phyloP scores from a whole-genome alignment of 2,113 vertebrate species.

The Cyanocitta stelleri region DNA sequence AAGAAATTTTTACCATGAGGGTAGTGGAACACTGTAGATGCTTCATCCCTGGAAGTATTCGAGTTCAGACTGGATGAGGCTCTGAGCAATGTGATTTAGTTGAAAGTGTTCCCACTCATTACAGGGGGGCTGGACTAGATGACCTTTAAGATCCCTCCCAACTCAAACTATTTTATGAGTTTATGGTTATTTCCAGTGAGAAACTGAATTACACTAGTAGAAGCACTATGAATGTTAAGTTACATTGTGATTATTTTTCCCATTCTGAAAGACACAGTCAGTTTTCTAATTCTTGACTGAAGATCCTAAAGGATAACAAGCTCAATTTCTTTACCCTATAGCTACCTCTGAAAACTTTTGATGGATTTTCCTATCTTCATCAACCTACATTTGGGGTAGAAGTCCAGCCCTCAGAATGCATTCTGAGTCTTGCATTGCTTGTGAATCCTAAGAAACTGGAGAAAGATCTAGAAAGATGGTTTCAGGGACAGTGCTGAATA shows the following conservation, averaged over 20 bases:
- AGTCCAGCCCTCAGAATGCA: background rate
- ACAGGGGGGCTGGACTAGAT: background rate
- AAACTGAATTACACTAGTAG: background rate
- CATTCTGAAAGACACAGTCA: background rate
- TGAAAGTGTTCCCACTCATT: background rate
- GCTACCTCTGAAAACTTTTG: background rate
- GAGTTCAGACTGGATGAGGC: rapidly evolving
- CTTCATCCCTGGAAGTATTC: background rate
- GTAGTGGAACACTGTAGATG: background rate
- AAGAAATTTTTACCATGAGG: background rate
- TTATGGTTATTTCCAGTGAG: background rate
- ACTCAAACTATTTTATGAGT: background rate
- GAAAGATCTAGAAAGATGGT: background rate
- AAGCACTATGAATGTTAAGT: background rate
- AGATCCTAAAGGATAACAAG: background rate
- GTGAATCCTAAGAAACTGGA: background rate
- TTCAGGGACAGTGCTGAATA: background rate
- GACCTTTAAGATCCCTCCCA: background rate
- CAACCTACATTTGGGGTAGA: background rate
- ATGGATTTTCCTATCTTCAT: background rate
- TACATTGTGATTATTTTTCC: background rate
- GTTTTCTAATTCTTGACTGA: background rate
- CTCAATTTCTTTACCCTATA: background rate
- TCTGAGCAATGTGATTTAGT: background rate
- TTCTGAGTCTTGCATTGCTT: background rate